Evolutionary conservation across 2,113 vertebrate species (phyloP).

Genomic region (Lipotes vexillifer): DNA sequence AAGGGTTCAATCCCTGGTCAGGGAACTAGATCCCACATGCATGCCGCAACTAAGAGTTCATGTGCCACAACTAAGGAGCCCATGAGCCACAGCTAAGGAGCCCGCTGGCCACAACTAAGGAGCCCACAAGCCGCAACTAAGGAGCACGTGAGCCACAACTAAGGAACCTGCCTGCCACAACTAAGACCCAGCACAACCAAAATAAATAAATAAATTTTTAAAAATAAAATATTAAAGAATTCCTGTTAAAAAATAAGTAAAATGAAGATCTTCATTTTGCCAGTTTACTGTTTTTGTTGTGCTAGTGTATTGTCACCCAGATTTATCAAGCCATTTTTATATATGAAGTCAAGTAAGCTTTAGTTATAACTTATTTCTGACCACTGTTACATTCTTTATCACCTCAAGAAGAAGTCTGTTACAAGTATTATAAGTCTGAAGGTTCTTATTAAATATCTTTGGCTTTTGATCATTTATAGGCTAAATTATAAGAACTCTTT

Average conservation of each 20-base stretch:
- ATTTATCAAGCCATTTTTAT: slow-evolving; percentile 23
- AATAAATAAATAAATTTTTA: no score
- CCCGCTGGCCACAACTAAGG: no score
- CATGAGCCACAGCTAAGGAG: no score
- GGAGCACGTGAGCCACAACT: no score
- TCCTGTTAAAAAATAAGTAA: neutral
- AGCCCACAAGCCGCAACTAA: no score
- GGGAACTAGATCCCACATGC: no score
- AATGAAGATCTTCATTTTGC: neutral
- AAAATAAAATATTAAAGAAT: neutral
- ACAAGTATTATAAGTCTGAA: neutral
- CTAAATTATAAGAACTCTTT: neutral
- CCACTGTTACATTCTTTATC: neutral
- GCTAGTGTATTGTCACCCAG: neutral
- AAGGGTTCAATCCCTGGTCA: no score
- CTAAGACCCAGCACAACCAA: no score
- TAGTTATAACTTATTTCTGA: neutral
- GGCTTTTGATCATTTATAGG: neutral
- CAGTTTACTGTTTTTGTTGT: neutral
- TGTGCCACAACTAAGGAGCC: no score
- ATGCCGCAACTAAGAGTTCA: no score
- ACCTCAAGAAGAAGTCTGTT: neutral
- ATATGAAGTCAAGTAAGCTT: neutral
- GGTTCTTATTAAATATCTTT: neutral
- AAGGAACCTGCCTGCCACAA: no score